phyloP scores from a whole-genome alignment of 1,140 invertebrate species.

The Mactra quadrangularis region DNA sequence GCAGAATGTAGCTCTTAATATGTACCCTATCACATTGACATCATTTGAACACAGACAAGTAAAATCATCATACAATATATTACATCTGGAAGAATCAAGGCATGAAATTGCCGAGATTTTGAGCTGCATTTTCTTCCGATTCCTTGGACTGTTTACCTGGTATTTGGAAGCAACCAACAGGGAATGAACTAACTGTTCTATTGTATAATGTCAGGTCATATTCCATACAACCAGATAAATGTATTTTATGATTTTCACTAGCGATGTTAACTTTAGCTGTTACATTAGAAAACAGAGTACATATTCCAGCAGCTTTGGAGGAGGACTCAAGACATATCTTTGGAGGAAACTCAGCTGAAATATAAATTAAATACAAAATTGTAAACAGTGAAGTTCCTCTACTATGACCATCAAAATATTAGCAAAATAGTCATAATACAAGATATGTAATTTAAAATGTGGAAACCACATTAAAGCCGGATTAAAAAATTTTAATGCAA shows the following conservation, averaged over 20 bases:
- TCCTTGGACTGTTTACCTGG: constrained; percentile 23
- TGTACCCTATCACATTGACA: no score
- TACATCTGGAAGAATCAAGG: constrained; percentile 25
- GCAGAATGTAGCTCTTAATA: no score
- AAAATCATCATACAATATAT: no score
- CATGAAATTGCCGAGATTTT: constrained; percentile 63
- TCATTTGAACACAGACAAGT: no score
- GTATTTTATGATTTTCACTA: constrained; percentile 63
- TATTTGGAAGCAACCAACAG: constrained; percentile 64
- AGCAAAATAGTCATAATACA: no score
- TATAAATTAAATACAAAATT: neutral
- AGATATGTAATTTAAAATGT: no score
- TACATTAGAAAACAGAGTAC: constrained; percentile 60
- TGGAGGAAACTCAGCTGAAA: constrained; percentile 64
- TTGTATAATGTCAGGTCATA: constrained; percentile 61
- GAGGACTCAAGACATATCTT: constrained; percentile 60
- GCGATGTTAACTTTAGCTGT: constrained; percentile 56
- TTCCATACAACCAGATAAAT: constrained; percentile 56
- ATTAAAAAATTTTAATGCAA: no score
- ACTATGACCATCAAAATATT: no score
- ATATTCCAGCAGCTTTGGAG: constrained; percentile 60
- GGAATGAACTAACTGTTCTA: constrained; percentile 58
- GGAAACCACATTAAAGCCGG: no score
- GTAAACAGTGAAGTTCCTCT: no score
- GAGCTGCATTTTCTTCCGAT: constrained; percentile 47